A percentile compares a stretch with the other conserved stretches of the same genome.
These are phyloP conservation scores for Sarcophaga subvicina DNA, from an alignment of 2,888 invertebrate species.

Conservation along the genomic window DNA sequence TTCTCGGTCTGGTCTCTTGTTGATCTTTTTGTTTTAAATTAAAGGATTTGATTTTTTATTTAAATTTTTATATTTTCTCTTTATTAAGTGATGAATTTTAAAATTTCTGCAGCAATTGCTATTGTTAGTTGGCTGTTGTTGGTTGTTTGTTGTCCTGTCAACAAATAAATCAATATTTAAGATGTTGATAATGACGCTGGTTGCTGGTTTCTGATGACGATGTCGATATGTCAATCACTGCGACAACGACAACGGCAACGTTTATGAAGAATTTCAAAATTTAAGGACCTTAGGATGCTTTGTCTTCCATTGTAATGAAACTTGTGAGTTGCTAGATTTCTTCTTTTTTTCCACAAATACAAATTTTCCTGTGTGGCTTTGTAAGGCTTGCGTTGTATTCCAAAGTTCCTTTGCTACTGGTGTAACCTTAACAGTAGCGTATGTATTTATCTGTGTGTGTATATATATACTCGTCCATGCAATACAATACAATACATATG, in stretches of 20 bases:
- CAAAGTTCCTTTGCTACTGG: not conserved
- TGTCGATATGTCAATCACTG: not conserved
- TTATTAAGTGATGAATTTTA: conserved; percentile 2
- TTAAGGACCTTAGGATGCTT: conserved; percentile 24
- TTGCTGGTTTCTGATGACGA: not conserved
- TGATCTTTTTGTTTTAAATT: not conserved
- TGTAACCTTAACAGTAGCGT: not conserved
- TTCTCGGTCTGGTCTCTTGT: not conserved
- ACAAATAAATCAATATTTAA: conserved; percentile 61
- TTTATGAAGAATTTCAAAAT: conserved; percentile 4
- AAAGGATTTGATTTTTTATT: not conserved
- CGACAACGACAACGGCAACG: not conserved
- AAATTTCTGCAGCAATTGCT: not conserved
- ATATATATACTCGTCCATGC: not conserved
- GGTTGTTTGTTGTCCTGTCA: conserved; percentile 43
- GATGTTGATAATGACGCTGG: conserved; percentile 33
- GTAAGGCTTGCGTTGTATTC: not conserved
- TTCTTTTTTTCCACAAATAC: not conserved
- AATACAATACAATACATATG: conserved; percentile 24
- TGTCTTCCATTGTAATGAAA: conserved; percentile 32
- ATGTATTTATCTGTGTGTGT: not conserved
- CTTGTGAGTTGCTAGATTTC: not conserved
- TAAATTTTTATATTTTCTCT: not conserved
- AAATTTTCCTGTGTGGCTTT: not conserved
- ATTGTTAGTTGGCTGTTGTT: conserved; percentile 18